These are phyloP conservation scores for Blastobasis adustella DNA, from an alignment of 2,888 invertebrate genomes.

Conservation along the genomic window DNA sequence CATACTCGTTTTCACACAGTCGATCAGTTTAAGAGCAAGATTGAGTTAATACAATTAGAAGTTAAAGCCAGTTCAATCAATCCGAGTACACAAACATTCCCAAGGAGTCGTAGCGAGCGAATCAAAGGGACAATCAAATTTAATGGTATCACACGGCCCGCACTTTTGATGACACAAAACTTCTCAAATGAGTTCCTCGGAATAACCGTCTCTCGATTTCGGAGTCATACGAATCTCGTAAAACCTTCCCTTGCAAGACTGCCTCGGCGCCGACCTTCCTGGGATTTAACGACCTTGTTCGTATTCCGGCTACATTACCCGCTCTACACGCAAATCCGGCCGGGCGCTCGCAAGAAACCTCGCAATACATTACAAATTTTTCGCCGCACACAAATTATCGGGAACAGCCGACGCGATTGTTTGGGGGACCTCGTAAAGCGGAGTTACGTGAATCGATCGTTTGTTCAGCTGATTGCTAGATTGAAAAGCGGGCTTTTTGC, in stretches of 20 bases:
- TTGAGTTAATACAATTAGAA: too few species aligned
- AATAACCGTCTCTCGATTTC: constrained; percentile 50
- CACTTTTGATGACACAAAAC: constrained; percentile 54
- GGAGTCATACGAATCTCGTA: constrained; percentile 61
- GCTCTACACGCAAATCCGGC: constrained; percentile 53
- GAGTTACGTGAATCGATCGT: constrained; percentile 58
- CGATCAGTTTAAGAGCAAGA: too few species aligned
- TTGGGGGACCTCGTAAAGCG: constrained; percentile 42
- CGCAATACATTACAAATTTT: constrained; percentile 49
- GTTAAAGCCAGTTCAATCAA: too few species aligned
- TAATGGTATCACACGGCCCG: constrained; percentile 38
- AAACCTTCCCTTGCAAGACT: constrained; percentile 47
- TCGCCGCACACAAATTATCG: constrained; percentile 38
- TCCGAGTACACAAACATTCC: constrained; percentile 2
- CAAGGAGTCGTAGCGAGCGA: constrained; percentile 19
- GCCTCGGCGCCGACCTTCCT: constrained; percentile 41
- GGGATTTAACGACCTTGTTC: constrained; percentile 55
- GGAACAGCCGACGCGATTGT: constrained; percentile 30
- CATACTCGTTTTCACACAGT: too few species aligned
- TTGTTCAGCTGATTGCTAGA: constrained; percentile 60
- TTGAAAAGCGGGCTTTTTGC: constrained; percentile 50
- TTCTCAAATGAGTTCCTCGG: constrained; percentile 56
- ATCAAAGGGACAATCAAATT: constrained; percentile 22
- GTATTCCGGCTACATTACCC: constrained; percentile 56
- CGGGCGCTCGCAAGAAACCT: constrained; percentile 42